A percentile compares a stretch with the other conserved stretches of the same genome.
Evolutionary conservation across 2,797 vertebrate species (phyloP).

Genomic region (Hydrocynus forskahlii): DNA sequence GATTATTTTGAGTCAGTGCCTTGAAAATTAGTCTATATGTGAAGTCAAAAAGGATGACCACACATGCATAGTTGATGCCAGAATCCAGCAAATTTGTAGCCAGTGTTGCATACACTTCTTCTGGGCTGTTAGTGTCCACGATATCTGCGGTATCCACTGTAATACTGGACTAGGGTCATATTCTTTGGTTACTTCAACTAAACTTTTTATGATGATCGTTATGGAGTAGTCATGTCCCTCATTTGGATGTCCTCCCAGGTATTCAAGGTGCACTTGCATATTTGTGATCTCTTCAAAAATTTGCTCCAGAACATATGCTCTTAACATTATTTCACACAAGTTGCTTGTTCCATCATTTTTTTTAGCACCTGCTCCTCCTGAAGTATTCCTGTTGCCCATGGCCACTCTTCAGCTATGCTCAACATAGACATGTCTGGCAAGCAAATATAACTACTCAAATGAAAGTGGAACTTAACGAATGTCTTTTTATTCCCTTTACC

Average conservation of each 20-base stretch:
- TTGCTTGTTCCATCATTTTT: background rate
- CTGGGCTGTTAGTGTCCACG: background rate
- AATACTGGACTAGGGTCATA: background rate
- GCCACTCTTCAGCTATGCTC: background rate
- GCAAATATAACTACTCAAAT: no score
- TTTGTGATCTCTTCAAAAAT: background rate
- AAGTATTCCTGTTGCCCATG: background rate
- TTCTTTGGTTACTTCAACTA: background rate
- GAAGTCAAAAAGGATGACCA: no score
- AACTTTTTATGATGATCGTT: background rate
- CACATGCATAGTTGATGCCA: no score
- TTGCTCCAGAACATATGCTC: constrained; percentile 3
- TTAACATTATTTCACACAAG: background rate
- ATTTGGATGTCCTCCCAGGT: background rate
- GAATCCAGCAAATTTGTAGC: no score
- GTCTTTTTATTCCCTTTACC: no score
- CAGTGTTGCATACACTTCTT: background rate
- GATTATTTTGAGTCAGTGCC: no score
- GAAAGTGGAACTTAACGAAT: no score
- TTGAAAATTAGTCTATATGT: no score
- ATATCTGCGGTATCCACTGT: background rate
- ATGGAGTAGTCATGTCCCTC: background rate
- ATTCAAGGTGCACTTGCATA: background rate
- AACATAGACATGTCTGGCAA: no score
- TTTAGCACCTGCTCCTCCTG: background rate